Base-by-base conservation (phyloP, 2,797 vertebrate genomes). In the Eremophila alpestris region DNA sequence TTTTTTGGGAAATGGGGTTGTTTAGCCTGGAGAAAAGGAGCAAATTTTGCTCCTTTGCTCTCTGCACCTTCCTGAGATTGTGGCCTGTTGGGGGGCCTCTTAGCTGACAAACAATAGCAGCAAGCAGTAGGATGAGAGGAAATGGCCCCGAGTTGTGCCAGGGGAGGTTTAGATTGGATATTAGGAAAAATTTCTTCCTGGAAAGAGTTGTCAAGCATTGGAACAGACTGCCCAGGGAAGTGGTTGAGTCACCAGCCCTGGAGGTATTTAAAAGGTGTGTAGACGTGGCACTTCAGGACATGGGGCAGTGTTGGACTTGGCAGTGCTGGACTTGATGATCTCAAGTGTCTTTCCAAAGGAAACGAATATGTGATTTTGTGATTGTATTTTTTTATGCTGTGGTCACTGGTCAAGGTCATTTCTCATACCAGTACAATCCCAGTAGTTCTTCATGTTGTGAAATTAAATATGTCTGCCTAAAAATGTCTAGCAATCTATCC, bases 241-340 rank as follows among this genome's bases (percentile, higher is more conserved):
- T 40, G 21, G 21, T 40, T 40, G n/a, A 58, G n/a, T 46, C n/a
- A 71, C 29, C 52, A 77, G 26, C 24, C n/a, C 15, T 58, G 38
- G 26, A 32, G 24, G 17, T 45, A 34, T 51, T 82, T 38, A 26
- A 51, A 89, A 55, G n/a, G 11, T 1, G 1, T 32, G 11, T 29
- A 38, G 36, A 38, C 0, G 0, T 63, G n/a, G 24, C 51, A 40
- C 16, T 70, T 40, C 34, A 38, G 45, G 38, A 58, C 24, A 8
- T 64, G 52, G 23, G 12, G 13, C 43, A 30, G 10, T 70, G 51
- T 7, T 59, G 45, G 38, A 46, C 29, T 34, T 51, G 20, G n/a
- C n/a, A 38, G 32, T 26, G n/a, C 32, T 21, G 38, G 27, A 34
- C 38, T 64, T 1, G 0, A 1, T 64, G 15, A 46, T 65, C 16